These are phyloP conservation scores for Zaprionus lachaisei DNA, from an alignment of 1,140 invertebrate species.

Conservation along the genomic window DNA sequence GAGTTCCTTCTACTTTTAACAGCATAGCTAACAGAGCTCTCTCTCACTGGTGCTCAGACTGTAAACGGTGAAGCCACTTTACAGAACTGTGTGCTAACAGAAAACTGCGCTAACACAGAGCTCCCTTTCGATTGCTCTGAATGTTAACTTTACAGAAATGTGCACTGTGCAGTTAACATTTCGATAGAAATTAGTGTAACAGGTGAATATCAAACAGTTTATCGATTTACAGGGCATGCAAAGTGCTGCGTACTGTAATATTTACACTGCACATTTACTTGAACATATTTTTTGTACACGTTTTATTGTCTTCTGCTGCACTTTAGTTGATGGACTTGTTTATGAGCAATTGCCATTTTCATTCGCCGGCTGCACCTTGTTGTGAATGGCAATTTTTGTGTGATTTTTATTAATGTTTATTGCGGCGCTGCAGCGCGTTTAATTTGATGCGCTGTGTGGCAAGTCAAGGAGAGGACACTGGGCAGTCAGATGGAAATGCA, in stretches of 20 bases:
- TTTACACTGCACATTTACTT: constrained; percentile 1
- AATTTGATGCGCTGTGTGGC: constrained; percentile 71
- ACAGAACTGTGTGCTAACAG: neutral
- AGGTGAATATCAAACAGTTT: neutral
- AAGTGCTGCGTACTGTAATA: neutral
- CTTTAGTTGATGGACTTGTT: constrained; percentile 83
- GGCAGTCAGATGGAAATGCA: constrained; percentile 53
- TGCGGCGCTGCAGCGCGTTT: constrained; percentile 67
- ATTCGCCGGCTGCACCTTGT: constrained; percentile 50
- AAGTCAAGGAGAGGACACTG: constrained; percentile 41
- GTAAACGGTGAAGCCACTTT: too few relatives aligned
- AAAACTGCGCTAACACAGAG: neutral
- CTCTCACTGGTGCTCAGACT: too few relatives aligned
- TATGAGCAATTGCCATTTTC: constrained; percentile 72
- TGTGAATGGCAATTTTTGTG: constrained; percentile 67
- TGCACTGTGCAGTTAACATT: neutral
- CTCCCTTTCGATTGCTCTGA: neutral
- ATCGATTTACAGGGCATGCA: neutral
- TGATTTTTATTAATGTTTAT: constrained; percentile 81
- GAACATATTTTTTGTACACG: constrained; percentile 16
- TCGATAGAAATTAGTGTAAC: neutral
- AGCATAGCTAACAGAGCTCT: too few relatives aligned
- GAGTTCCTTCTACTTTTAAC: too few relatives aligned
- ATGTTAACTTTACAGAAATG: neutral
- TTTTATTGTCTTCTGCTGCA: constrained; percentile 54